Percentiles rank a stretch among this genome's conserved stretches.
phyloP scores from a whole-genome alignment of 2,797 vertebrate species.

The Balearica regulorum region DNA sequence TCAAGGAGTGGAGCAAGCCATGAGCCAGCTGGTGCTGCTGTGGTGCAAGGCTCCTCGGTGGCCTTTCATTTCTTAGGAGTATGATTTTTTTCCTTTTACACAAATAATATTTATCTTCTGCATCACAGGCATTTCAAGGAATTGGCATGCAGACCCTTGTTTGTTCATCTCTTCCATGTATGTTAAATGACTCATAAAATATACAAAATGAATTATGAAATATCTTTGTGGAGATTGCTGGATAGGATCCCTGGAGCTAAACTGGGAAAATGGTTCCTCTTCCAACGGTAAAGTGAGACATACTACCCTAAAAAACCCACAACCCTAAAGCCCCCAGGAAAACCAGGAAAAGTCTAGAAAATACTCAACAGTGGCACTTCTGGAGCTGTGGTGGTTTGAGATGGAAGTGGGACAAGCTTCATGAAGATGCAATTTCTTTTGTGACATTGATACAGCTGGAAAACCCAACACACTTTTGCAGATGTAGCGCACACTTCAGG shows the following conservation, averaged over 20 bases:
- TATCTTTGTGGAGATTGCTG: neutral
- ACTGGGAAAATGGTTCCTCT: neutral
- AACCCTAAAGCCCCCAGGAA: neutral
- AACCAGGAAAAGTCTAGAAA: neutral
- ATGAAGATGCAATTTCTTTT: neutral
- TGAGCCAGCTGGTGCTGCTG: neutral
- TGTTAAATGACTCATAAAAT: neutral
- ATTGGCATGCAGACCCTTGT: neutral
- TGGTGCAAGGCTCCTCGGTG: neutral
- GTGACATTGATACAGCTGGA: neutral
- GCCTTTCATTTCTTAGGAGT: neutral
- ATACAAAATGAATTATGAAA: neutral
- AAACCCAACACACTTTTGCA: neutral
- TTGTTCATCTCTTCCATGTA: neutral
- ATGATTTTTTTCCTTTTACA: neutral
- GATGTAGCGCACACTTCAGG: neutral
- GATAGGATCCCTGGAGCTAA: neutral
- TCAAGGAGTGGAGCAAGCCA: rapidly evolving
- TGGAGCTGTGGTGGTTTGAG: neutral
- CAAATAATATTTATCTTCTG: neutral
- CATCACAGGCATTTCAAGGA: neutral
- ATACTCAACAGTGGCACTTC: neutral
- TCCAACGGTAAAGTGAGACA: neutral
- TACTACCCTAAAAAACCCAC: neutral
- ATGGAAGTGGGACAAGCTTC: neutral